phyloP scores from a whole-genome alignment of 53 echinoderm and acorn worm genomes.

The Crossaster papposus region DNA sequence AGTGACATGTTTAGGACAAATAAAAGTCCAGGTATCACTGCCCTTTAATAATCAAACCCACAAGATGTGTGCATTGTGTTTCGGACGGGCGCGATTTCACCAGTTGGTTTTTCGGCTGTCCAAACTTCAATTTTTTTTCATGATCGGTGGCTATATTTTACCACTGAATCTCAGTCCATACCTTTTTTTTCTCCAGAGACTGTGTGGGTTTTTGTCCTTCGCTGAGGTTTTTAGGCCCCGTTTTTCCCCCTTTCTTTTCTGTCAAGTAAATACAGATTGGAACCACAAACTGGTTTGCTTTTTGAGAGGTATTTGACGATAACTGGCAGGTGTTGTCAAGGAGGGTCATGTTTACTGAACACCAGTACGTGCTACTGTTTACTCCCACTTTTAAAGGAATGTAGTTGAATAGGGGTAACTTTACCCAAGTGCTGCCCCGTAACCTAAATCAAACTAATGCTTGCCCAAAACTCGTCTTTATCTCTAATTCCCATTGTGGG shows the following conservation, averaged over 20 bases:
- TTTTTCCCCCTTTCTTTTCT: background rate
- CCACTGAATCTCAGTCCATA: background rate
- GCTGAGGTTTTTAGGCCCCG: background rate
- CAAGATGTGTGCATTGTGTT: constrained; percentile 48
- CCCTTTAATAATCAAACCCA: background rate
- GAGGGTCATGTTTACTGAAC: constrained; percentile 57
- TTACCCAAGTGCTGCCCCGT: constrained; percentile 41
- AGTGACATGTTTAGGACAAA: background rate
- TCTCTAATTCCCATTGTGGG: constrained; percentile 32
- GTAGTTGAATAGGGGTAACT: constrained; percentile 58
- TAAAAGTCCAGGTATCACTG: background rate
- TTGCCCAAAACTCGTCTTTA: constrained; percentile 17
- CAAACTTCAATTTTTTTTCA: background rate
- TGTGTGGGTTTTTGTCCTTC: background rate
- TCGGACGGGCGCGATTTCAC: constrained; percentile 28
- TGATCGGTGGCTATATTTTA: background rate
- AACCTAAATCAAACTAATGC: constrained; percentile 44
- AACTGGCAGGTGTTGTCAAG: constrained; percentile 58
- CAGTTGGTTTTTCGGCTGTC: constrained; percentile 13
- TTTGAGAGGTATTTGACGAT: constrained; percentile 13
- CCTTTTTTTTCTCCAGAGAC: background rate
- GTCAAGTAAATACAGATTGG: background rate
- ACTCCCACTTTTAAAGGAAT: constrained; percentile 24
- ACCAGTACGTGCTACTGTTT: constrained; percentile 58
- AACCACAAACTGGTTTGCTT: constrained; percentile 22